phyloP scores from a whole-genome alignment of 2,888 invertebrate species.

The Spilarctia lutea region DNA sequence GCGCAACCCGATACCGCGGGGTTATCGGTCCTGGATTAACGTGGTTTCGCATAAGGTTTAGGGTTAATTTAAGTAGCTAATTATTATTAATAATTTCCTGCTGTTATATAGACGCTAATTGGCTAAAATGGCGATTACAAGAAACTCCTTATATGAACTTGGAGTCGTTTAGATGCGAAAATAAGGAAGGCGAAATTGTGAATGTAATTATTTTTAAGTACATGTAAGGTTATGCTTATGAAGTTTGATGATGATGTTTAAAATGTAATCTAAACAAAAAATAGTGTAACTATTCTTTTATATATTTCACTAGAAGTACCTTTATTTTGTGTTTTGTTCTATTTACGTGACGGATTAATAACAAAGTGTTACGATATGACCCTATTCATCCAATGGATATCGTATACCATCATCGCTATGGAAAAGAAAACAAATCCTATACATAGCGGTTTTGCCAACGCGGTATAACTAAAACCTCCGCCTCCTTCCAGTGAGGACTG shows the following conservation, averaged over 20 bases:
- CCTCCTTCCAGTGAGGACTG: too few species aligned
- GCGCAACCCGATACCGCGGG: constrained; percentile 48
- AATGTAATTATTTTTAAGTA: neutral
- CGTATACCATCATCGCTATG: too few species aligned
- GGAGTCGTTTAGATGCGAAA: neutral
- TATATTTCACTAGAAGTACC: too few species aligned
- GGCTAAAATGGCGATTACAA: constrained; percentile 8
- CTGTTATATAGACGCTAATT: constrained; percentile 5
- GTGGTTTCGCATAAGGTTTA: constrained; percentile 19
- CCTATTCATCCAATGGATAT: too few species aligned
- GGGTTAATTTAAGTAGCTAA: constrained; percentile 20
- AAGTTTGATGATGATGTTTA: neutral
- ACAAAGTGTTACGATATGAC: too few species aligned
- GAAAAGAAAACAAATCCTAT: too few species aligned
- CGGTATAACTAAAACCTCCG: too few species aligned
- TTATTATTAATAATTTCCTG: constrained; percentile 18
- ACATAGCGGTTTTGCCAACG: too few species aligned
- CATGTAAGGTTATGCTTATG: neutral
- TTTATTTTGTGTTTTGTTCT: too few species aligned
- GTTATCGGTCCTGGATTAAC: constrained; percentile 32
- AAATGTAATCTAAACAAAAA: neutral
- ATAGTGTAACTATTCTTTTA: too few species aligned
- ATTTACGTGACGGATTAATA: too few species aligned
- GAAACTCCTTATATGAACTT: constrained; percentile 1
- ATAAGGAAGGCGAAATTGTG: neutral